Conservation (phyloP, 2,797 vertebrate genomes). For the Falco biarmicus region DNA sequence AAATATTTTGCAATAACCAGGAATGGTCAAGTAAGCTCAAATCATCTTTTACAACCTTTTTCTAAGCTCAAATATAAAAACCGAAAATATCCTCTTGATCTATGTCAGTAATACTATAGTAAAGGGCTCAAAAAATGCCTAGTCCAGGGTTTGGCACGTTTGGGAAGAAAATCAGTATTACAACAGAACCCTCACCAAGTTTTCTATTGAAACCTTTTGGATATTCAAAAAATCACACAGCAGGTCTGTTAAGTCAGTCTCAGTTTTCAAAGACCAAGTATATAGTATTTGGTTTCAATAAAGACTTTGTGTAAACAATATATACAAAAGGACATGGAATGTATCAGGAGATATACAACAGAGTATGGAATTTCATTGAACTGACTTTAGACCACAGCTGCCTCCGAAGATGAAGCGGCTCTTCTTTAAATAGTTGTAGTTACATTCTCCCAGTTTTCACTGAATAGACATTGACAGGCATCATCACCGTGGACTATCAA, state of each 20-base stretch:
- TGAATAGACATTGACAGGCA: not conserved
- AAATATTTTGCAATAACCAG: not conserved
- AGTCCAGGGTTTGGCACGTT: not conserved
- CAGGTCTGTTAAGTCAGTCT: not conserved
- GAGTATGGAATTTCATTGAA: not conserved
- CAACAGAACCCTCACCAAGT: not conserved
- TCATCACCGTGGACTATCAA: not conserved
- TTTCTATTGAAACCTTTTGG: not conserved
- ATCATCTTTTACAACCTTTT: not conserved
- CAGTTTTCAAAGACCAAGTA: not conserved
- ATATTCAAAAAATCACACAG: not conserved
- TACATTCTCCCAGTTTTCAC: not conserved
- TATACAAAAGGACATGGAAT: not conserved
- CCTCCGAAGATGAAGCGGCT: not conserved
- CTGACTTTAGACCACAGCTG: not conserved
- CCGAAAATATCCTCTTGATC: not conserved
- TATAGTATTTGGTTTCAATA: not conserved
- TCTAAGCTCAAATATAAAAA: not conserved
- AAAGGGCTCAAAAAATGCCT: not conserved
- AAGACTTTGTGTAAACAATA: not conserved
- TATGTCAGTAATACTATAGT: not conserved
- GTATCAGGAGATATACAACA: not conserved
- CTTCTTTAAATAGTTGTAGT: not conserved
- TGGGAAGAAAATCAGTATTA: not conserved
- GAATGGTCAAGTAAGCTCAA: not conserved